Evolutionary conservation across 2,888 invertebrate genomes (phyloP).

Genomic region (Meteorus cinctellus): DNA sequence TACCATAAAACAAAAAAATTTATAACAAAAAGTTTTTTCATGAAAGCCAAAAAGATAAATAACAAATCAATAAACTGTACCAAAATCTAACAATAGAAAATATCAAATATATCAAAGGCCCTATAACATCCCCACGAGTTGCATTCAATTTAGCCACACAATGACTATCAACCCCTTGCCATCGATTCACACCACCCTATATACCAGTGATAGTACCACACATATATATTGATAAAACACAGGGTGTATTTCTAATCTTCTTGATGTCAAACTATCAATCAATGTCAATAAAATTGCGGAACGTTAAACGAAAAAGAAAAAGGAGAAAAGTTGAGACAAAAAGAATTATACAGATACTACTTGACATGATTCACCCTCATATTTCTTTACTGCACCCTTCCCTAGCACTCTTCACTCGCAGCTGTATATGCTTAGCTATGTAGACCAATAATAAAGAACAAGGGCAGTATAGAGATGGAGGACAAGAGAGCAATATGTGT

Average conservation of each 20-base stretch:
- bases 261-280: background rate
- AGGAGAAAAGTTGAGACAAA: constrained; percentile 6
- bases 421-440: background rate
- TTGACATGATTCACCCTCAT: constrained; percentile 19
- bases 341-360: constrained; percentile 31
- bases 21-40: background rate
- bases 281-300: background rate
- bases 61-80: background rate
- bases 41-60: background rate
- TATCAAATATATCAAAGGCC: background rate
- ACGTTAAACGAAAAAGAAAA: constrained; percentile 12
- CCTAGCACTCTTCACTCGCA: background rate
- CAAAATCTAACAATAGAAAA: background rate
- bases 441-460: background rate
- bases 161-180: background rate
- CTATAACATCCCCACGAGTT: background rate
- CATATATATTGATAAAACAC: background rate
- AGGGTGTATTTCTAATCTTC: background rate
- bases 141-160: background rate
- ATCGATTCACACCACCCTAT: background rate
- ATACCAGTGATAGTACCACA: background rate
- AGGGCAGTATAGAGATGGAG: background rate
- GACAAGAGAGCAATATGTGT: background rate
- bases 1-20: too few species aligned
- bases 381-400: background rate